phyloP scores from a whole-genome alignment of 2,113 vertebrate species.

The Puffinus mauretanicus region DNA sequence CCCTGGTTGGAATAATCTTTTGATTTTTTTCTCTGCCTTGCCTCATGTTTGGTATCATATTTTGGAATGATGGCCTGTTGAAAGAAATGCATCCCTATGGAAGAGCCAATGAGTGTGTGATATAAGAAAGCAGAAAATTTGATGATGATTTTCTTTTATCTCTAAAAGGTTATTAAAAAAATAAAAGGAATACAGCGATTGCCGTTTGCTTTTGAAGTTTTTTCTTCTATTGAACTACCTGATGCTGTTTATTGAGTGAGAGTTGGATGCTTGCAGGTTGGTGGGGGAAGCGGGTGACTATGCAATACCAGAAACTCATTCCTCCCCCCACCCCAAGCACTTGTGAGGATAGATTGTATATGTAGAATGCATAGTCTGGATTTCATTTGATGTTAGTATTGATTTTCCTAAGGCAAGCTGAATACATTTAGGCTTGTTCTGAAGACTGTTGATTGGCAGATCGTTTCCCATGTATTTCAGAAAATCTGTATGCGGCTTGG shows the following conservation, averaged over 20 bases:
- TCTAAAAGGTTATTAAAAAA: background rate
- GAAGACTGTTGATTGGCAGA: background rate
- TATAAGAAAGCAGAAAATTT: background rate
- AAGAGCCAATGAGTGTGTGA: background rate
- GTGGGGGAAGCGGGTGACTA: background rate
- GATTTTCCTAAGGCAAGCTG: background rate
- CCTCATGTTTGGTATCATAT: background rate
- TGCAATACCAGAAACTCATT: background rate
- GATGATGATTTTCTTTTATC: background rate
- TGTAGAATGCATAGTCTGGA: background rate
- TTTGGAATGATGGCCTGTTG: background rate
- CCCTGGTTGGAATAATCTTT: background rate
- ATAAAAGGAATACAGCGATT: background rate
- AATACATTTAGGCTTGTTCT: background rate
- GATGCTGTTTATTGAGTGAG: background rate
- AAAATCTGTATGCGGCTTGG: background rate
- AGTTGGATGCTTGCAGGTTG: background rate
- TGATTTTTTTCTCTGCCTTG: background rate
- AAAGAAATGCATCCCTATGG: background rate
- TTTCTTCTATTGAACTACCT: background rate
- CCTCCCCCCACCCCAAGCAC: rapidly evolving
- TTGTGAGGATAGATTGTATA: background rate
- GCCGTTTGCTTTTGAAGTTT: background rate
- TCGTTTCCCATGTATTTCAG: background rate
- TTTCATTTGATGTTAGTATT: background rate